A percentile compares a stretch with the other conserved stretches of the same genome.
Conservation (phyloP, 2,797 vertebrate species). For the Clarias pachynema region DNA sequence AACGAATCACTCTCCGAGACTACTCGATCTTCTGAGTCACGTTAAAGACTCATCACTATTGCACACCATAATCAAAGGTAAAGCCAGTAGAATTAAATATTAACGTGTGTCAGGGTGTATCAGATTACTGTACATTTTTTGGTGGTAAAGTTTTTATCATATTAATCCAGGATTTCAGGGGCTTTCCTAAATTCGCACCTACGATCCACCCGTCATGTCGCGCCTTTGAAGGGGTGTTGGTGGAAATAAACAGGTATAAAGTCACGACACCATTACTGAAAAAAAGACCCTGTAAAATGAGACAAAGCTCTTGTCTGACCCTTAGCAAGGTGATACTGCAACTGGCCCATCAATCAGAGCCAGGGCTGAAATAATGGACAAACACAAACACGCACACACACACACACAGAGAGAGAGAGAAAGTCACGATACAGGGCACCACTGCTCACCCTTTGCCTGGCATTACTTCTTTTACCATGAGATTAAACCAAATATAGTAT, state of each 20-base stretch:
- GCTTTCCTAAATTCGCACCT: not conserved
- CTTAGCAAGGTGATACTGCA: slow-evolving; percentile 41
- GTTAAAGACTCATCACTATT: no score
- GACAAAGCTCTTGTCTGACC: slow-evolving; percentile 37
- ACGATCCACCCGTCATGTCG: not conserved
- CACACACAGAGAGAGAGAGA: not conserved
- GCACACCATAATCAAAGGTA: no score
- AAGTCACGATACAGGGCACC: not conserved
- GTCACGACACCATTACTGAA: slow-evolving; percentile 20
- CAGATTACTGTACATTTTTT: not conserved
- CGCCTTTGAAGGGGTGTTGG: not conserved
- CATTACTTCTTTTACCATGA: not conserved
- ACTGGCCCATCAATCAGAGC: slow-evolving; percentile 48
- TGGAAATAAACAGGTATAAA: slow-evolving; percentile 27
- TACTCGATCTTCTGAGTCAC: no score
- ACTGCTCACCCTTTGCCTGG: not conserved
- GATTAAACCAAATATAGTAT: not conserved
- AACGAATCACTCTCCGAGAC: no score
- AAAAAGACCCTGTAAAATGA: slow-evolving; percentile 29
- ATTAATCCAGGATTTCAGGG: not conserved
- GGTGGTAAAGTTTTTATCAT: not conserved
- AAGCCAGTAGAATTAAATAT: no score
- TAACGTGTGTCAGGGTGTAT: no score
- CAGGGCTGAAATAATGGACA: slow-evolving; percentile 41
- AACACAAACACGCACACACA: not conserved